These are phyloP conservation scores for Centropus bengalensis DNA, from an alignment of 2,113 vertebrate genomes.

Conservation along the genomic window DNA sequence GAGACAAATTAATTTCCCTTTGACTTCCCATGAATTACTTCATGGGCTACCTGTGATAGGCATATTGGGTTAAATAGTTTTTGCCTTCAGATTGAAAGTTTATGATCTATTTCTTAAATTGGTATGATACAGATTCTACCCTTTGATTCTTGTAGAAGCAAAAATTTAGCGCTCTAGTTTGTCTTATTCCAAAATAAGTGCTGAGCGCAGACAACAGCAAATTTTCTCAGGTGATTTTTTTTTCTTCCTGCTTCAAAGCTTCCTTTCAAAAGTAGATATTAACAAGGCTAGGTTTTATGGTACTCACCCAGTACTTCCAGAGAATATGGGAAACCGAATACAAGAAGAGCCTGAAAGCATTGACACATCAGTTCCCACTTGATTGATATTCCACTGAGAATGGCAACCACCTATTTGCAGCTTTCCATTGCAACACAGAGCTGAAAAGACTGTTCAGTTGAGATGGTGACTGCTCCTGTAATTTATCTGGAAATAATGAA, in stretches of 20 bases:
- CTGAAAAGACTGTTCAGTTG: neutral
- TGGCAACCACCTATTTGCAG: neutral
- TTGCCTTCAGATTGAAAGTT: constrained; percentile 17
- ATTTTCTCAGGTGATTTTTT: neutral
- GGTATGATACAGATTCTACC: neutral
- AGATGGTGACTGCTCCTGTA: neutral
- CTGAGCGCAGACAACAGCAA: neutral
- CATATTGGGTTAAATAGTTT: neutral
- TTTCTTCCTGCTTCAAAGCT: neutral
- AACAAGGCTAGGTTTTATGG: neutral
- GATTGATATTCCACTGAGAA: neutral
- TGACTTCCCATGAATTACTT: neutral
- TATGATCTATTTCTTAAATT: neutral
- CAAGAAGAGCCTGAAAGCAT: accelerated
- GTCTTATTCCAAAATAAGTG: neutral
- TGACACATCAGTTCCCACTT: neutral
- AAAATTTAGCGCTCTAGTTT: neutral
- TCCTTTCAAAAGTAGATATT: neutral
- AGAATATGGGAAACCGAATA: neutral
- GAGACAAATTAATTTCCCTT: neutral
- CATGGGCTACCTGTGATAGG: neutral
- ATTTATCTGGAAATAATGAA: neutral
- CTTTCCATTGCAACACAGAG: neutral
- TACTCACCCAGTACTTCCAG: neutral
- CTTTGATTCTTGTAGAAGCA: neutral